Evolutionary conservation across 2,797 vertebrate species (phyloP).

Genomic region (Acanthis flammea): DNA sequence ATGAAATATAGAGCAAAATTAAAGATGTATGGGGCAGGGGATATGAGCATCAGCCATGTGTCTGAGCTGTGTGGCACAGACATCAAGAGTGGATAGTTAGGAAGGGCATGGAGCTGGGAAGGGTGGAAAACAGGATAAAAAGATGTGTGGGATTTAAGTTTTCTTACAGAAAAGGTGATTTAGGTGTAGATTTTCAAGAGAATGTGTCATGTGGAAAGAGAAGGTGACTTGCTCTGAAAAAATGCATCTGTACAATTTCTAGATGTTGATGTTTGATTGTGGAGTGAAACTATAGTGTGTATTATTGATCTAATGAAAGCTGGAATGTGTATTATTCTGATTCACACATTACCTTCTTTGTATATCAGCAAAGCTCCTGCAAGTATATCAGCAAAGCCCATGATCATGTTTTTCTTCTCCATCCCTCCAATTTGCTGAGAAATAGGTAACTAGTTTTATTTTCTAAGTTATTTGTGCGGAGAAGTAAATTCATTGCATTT

Average conservation of each 20-base stretch:
- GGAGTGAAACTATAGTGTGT: background rate
- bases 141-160: background rate
- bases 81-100: background rate
- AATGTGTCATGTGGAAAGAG: background rate
- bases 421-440: background rate
- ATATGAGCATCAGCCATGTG: fast-evolving
- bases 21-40: background rate
- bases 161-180: background rate
- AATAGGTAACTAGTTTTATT: background rate
- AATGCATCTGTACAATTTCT: fast-evolving
- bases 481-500: background rate
- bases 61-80: background rate
- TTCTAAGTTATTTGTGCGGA: background rate
- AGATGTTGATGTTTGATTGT: background rate
- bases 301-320: background rate
- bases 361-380: background rate
- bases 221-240: background rate
- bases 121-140: background rate
- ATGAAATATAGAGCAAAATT: background rate
- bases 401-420: fast-evolving
- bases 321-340: background rate
- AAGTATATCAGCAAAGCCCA: background rate
- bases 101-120: background rate
- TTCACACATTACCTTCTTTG: background rate
- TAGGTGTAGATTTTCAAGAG: background rate